A percentile compares a stretch with the other conserved stretches of the same genome.
These are phyloP conservation scores for Cremastobaeus sp. DNA, from an alignment of 2,888 invertebrate species.

Conservation along the genomic window DNA sequence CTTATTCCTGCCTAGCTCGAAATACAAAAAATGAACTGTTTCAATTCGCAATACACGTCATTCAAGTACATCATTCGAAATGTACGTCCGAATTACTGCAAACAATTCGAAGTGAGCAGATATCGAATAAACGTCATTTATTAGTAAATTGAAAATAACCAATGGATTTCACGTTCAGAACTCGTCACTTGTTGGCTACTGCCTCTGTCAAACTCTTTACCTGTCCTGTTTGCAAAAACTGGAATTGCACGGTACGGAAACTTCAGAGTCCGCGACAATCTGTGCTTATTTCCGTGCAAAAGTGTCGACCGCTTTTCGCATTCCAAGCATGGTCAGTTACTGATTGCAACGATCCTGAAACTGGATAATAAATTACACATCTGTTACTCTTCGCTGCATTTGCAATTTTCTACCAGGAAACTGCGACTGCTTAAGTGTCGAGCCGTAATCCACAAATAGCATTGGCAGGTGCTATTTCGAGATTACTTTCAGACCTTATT, in stretches of 20 bases:
- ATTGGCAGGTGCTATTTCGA: conserved; percentile 20
- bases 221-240: conserved; percentile 52
- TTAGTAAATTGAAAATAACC: no score
- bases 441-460: no score
- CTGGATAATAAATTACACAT: not conserved
- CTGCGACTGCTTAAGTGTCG: conserved; percentile 44
- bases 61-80: no score
- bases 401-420: conserved; percentile 20
- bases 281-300: conserved; percentile 55
- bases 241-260: conserved; percentile 53
- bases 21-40: no score
- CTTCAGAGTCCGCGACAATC: conserved; percentile 40
- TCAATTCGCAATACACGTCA: no score
- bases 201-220: conserved; percentile 50
- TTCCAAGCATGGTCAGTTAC: conserved; percentile 53
- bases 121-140: no score
- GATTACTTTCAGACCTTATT: not conserved
- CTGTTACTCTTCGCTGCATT: conserved; percentile 22
- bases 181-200: conserved; percentile 55
- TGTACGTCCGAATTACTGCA: no score
- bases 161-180: conserved; percentile 25
- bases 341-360: conserved; percentile 31
- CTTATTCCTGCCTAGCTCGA: no score
- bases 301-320: conserved; percentile 54
- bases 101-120: no score